Base-by-base conservation (phyloP, 1,140 invertebrate species). In the Chlorops oryzae region DNA sequence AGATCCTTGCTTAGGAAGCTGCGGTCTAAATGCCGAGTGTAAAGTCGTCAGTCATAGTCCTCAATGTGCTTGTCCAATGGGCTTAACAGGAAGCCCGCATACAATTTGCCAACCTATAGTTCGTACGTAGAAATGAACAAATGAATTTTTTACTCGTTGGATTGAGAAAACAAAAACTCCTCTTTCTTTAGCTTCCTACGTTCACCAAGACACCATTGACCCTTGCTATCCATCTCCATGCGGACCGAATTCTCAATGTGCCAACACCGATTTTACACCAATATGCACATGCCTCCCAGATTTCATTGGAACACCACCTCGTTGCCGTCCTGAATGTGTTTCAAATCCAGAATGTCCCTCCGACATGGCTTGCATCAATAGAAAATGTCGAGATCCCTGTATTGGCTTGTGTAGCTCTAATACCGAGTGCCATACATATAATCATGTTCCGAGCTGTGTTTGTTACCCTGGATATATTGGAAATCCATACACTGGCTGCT, bases 311-410 rank as follows among this genome's bases (percentile, higher is more conserved):
- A 84, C 86, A 72, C 85, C 85, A 10, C 86, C 84, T 67, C 80
- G 80, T 20, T 86, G 84, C 65, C 72, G 80, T 62, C 80, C 80
- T 3, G 81, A 81, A 65, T 83, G 81, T 59, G 59, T 79, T 7
- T 84, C 87, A 21, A 88, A 88, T 62, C 80, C 83, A 35, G 87
- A 89, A 58, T 92, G 89, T 74, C 75, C 85, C 0, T 78, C 83
- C 42, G 81, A 88, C 57, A 81, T 81, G 50, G 83, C 87, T 5
- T 92, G 89, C 66, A 84, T 85, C 55, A 79, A 78, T 23, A 83
- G 85, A 57, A 86, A 86, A 70, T 91, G 88, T 63, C 70, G 78
- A 54, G 85, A 90, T 74, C 87, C 88, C 25, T 90, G 87, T 59
- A 73, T 81, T 24, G 84, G 81, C 49, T 77, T 84, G 34, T 91